Conservation (phyloP, 2,113 vertebrate genomes). For the Alaudala cheleensis region DNA sequence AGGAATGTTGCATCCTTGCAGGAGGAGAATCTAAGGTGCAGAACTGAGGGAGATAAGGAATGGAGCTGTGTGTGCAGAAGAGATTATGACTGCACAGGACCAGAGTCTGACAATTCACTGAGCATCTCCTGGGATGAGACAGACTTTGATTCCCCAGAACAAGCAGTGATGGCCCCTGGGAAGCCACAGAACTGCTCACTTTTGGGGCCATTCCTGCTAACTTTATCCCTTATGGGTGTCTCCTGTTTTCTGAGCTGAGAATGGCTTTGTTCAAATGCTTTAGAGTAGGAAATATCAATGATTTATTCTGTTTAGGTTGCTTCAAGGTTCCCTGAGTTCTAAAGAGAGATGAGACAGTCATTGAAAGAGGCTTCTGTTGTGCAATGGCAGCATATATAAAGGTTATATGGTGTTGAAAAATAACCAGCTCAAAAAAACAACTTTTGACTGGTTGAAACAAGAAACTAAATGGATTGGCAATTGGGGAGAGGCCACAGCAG, state of each 20-base stretch:
- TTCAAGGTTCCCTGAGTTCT: background rate
- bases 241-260: background rate
- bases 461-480: background rate
- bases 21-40: background rate
- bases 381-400: background rate
- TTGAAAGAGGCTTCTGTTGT: background rate
- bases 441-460: background rate
- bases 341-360: background rate
- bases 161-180: background rate
- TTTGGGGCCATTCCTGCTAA: background rate
- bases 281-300: background rate
- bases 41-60: background rate
- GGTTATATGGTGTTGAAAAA: background rate
- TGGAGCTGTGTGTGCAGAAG: background rate
- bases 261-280: background rate
- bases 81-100: accelerated
- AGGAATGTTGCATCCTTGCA: background rate
- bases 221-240: background rate
- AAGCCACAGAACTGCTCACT: background rate
- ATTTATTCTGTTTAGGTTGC: background rate
- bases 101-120: background rate
- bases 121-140: background rate
- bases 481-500: background rate
- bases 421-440: accelerated
- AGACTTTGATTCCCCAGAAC: background rate